Evolutionary conservation across 2,797 vertebrate species (phyloP).

Genomic region (Falco concolor): DNA sequence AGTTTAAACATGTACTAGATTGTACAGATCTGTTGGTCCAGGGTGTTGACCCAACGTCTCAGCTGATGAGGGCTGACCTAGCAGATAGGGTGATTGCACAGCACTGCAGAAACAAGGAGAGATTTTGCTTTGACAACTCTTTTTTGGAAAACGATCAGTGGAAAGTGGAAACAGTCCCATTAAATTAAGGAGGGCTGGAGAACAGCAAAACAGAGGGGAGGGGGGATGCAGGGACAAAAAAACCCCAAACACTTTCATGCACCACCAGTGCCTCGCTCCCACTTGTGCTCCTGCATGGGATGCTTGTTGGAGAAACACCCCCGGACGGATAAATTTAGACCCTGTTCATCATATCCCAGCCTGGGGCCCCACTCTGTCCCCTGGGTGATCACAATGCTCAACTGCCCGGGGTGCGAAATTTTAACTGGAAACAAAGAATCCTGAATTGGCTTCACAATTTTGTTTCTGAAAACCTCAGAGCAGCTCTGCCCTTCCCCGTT

Average conservation of each 20-base stretch:
- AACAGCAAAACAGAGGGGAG: not conserved
- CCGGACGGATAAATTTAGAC: not conserved
- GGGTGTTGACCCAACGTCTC: not conserved
- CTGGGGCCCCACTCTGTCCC: not conserved
- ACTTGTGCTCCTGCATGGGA: not conserved
- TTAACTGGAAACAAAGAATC: not conserved
- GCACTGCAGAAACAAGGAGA: not conserved
- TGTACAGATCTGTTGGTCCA: not conserved
- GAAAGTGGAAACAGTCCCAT: not conserved
- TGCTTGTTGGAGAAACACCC: not conserved
- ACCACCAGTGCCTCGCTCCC: not conserved
- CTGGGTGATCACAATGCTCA: not conserved
- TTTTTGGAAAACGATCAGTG: not conserved
- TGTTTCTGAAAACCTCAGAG: not conserved
- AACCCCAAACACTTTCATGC: not conserved
- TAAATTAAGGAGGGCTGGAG: not conserved
- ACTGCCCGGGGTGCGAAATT: not conserved
- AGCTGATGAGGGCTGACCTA: not conserved
- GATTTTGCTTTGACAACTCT: not conserved
- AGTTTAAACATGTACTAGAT: not conserved
- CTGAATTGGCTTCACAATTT: not conserved
- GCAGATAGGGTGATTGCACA: not conserved
- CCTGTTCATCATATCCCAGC: not conserved
- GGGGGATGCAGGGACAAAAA: too few relatives aligned
- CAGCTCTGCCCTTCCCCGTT: not conserved